These are phyloP conservation scores for Trichogramma dendrolimi DNA, from an alignment of 2,888 invertebrate species.

Conservation along the genomic window DNA sequence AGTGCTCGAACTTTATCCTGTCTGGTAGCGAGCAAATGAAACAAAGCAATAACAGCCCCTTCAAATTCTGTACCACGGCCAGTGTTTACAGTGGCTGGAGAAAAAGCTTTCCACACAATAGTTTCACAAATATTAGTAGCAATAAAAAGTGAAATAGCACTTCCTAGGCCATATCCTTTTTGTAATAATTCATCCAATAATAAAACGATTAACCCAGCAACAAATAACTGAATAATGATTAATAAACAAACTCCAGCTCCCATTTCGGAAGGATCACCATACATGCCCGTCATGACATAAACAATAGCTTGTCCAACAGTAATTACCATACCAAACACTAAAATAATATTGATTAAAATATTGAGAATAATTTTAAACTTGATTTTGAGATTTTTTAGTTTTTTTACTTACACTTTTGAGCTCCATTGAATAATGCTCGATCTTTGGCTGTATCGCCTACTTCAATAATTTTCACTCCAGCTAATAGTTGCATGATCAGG, in stretches of 20 bases:
- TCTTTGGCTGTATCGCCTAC: conserved; percentile 99
- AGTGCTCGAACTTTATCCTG: conserved; percentile 99
- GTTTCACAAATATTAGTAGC: conserved; percentile 99
- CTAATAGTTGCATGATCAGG: conserved; percentile 97
- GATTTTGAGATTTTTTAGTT: conserved; percentile 2
- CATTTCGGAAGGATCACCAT: conserved; percentile 95
- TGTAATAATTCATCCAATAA: conserved; percentile 94
- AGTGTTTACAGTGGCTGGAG: conserved; percentile 96
- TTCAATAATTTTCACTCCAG: conserved; percentile 99
- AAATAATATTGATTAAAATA: conserved; percentile 3
- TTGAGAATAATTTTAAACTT: conserved; percentile 1
- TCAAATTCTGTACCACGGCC: conserved; percentile 97
- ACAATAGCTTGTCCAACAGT: conserved; percentile 99
- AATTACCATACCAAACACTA: conserved; percentile 99
- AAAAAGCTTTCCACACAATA: conserved; percentile 99
- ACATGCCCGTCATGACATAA: conserved; percentile 99
- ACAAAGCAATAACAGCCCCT: conserved; percentile 97
- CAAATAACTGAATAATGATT: conserved; percentile 98
- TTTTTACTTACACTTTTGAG: conserved; percentile 83
- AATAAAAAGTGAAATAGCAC: conserved; percentile 98
- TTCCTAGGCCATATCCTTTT: conserved; percentile 96
- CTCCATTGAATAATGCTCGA: conserved; percentile 97
- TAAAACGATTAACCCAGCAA: conserved; percentile 96
- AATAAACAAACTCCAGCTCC: conserved; percentile 97
- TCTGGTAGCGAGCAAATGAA: conserved; percentile 95